phyloP scores from a whole-genome alignment of 2,888 invertebrate genomes.

The Phoenoteleia sp. region DNA sequence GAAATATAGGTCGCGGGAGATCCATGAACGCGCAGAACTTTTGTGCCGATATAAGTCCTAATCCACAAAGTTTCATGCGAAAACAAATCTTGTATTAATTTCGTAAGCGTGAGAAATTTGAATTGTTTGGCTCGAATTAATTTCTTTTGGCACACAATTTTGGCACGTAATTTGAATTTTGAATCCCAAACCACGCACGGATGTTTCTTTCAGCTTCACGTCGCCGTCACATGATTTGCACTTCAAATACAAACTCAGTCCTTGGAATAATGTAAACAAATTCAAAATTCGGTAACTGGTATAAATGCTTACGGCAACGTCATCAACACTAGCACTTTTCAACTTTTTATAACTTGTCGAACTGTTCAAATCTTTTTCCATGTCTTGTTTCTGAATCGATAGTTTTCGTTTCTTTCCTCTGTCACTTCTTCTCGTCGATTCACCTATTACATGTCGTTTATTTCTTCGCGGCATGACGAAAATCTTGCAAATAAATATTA shows the following conservation, averaged over 20 bases:
- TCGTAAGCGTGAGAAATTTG: conserved; percentile 6
- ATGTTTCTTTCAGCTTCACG: conserved; percentile 5
- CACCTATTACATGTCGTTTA: conserved; percentile 6
- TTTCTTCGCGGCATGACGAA: conserved; percentile 15
- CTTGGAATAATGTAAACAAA: conserved; percentile 25
- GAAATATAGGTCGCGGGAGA: conserved; percentile 11
- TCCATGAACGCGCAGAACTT: conserved; percentile 19
- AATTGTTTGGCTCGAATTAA: not conserved
- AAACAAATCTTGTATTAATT: conserved; percentile 17
- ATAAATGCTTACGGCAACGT: not conserved
- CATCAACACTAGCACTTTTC: not conserved
- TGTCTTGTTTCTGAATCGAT: conserved; percentile 10
- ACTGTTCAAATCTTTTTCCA: conserved; percentile 19
- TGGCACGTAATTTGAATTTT: conserved; percentile 15
- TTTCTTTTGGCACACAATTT: conserved; percentile 18
- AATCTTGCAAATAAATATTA: conserved; percentile 1
- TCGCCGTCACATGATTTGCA: conserved; percentile 18
- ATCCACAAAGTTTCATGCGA: conserved; percentile 9
- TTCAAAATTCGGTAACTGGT: conserved; percentile 12
- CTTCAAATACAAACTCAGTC: conserved; percentile 21
- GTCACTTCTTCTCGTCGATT: not conserved
- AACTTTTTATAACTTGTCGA: conserved; percentile 15
- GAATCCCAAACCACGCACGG: conserved; percentile 7
- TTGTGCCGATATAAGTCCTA: conserved; percentile 20
- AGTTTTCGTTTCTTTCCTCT: not conserved